phyloP scores from a whole-genome alignment of 2,888 invertebrate genomes.

The Diplazon laetatorius region DNA sequence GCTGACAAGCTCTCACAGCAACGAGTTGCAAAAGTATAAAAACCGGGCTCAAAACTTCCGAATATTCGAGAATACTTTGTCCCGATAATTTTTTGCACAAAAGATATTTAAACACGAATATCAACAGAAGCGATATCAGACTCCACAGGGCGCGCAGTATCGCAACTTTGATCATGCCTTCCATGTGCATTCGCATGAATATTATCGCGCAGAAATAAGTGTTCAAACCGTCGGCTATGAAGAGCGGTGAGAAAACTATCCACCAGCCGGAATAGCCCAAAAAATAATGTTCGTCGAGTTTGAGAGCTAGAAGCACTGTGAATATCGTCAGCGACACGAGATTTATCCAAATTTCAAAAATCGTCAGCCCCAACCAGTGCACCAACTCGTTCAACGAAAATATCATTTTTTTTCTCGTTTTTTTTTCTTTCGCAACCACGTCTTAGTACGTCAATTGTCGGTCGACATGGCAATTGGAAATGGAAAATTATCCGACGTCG shows the following conservation, averaged over 20 bases:
- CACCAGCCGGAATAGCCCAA: slow-evolving; percentile 88
- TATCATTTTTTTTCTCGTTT: slow-evolving; percentile 85
- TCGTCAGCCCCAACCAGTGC: slow-evolving; percentile 96
- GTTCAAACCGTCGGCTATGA: slow-evolving; percentile 95
- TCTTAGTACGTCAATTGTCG: background rate
- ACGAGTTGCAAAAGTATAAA: slow-evolving; percentile 95
- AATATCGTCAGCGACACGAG: slow-evolving; percentile 92
- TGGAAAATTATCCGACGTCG: background rate
- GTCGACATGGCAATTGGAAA: background rate
- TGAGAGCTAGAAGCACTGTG: slow-evolving; percentile 91
- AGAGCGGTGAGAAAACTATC: slow-evolving; percentile 95
- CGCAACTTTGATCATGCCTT: slow-evolving; percentile 90
- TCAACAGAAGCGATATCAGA: slow-evolving; percentile 90
- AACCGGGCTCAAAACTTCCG: slow-evolving; percentile 95
- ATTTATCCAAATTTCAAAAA: slow-evolving; percentile 97
- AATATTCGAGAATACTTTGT: slow-evolving; percentile 92
- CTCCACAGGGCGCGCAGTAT: slow-evolving; percentile 93
- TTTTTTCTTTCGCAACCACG: no score
- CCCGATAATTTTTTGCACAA: slow-evolving; percentile 94
- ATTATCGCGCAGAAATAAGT: slow-evolving; percentile 98
- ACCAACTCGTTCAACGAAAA: slow-evolving; percentile 95
- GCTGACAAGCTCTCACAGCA: slow-evolving; percentile 95
- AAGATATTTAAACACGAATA: slow-evolving; percentile 95
- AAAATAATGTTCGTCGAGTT: slow-evolving; percentile 86
- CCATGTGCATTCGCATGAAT: slow-evolving; percentile 95